Evolutionary conservation across 2,888 invertebrate genomes (phyloP).

Genomic region (Frankliniella fusca): DNA sequence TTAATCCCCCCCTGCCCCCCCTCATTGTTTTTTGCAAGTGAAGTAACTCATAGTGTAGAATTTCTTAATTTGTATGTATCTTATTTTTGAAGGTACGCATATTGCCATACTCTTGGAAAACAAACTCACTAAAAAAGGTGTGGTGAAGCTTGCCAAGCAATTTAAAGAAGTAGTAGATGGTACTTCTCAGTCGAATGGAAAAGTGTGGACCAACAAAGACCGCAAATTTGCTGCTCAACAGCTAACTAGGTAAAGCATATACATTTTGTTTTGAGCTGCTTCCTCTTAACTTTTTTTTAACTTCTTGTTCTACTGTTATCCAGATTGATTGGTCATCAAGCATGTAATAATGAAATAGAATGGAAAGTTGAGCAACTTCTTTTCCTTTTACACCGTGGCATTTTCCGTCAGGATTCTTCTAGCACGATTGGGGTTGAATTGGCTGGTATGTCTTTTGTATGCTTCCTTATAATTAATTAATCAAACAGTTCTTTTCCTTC

Average conservation of each 20-base stretch:
- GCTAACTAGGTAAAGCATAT: background rate
- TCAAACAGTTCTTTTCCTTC: background rate
- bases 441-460: background rate
- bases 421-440: background rate
- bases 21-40: background rate
- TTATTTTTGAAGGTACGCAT: background rate
- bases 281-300: background rate
- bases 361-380: constrained; percentile 65
- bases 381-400: constrained; percentile 60
- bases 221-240: background rate
- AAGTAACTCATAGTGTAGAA: background rate
- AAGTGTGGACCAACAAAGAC: background rate
- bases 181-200: background rate
- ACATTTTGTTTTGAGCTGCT: background rate
- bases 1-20: too few relatives aligned
- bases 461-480: background rate
- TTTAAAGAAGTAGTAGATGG: background rate
- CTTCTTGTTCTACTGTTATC: background rate
- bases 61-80: background rate
- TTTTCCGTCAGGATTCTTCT: constrained; percentile 49
- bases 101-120: background rate
- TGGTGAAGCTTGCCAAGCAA: background rate
- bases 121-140: background rate
- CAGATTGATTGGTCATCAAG: constrained; percentile 52
- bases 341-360: constrained; percentile 54